Evolutionary conservation across 2,888 invertebrate genomes (phyloP).

Genomic region (Ectropis crepuscularia): DNA sequence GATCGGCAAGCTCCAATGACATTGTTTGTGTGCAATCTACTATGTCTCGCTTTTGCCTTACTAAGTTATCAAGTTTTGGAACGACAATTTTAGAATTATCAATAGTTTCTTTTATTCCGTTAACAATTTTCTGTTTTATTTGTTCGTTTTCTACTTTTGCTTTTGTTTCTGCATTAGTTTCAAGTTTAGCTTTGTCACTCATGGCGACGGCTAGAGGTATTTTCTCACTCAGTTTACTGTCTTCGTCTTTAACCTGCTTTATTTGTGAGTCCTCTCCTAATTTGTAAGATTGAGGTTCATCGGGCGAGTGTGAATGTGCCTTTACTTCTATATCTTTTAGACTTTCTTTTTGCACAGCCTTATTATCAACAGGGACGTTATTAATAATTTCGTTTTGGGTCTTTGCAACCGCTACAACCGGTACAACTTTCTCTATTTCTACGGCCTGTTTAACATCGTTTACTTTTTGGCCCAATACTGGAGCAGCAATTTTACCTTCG

Average conservation of each 20-base stretch:
- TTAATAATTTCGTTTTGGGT: background rate
- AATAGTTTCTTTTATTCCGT: background rate
- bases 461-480: background rate
- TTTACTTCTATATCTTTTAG: constrained; percentile 15
- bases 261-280: constrained; percentile 64
- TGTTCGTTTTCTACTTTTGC: constrained; percentile 9
- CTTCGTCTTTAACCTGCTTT: constrained; percentile 27
- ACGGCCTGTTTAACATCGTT: constrained; percentile 29
- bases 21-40: constrained; percentile 65
- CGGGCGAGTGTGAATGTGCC: constrained; percentile 63
- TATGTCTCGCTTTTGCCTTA: constrained; percentile 68
- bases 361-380: background rate
- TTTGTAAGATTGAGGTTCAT: constrained; percentile 74
- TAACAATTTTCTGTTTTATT: constrained; percentile 9
- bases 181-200: constrained; percentile 45
- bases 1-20: constrained; percentile 58
- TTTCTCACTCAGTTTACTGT: constrained; percentile 49
- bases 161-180: constrained; percentile 38
- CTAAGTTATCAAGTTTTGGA: constrained; percentile 9
- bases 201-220: constrained; percentile 62
- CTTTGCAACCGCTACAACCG: background rate
- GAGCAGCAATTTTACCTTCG: constrained; percentile 10
- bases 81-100: background rate
- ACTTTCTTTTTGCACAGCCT: background rate
- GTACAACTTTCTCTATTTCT: constrained; percentile 8